Percentiles rank a stretch among this genome's conserved stretches.
Conservation (phyloP, 1,140 invertebrate genomes). For the Penaeus japonicus region DNA sequence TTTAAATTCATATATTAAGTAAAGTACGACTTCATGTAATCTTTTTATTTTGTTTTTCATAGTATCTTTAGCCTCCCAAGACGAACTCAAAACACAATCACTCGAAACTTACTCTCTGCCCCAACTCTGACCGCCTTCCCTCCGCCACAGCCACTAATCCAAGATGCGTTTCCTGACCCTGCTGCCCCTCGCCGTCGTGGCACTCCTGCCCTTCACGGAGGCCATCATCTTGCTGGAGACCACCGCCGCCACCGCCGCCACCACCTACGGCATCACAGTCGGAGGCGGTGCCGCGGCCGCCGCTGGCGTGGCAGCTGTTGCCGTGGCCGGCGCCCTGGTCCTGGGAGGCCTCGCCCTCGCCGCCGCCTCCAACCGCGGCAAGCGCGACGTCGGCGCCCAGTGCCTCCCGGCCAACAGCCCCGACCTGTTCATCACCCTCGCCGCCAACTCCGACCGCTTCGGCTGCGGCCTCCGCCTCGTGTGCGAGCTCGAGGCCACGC, state of each 20-base stretch:
- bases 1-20: too few relatives aligned
- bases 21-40: too few relatives aligned
- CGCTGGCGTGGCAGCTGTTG: neutral
- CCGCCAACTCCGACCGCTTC: constrained; percentile 56
- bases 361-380: constrained; percentile 15
- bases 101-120: too few relatives aligned
- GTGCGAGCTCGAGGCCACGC: constrained; percentile 60
- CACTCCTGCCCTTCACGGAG: neutral
- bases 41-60: too few relatives aligned
- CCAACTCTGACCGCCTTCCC: too few relatives aligned
- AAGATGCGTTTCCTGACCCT: too few relatives aligned
- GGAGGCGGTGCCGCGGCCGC: neutral
- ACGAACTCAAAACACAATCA: too few relatives aligned
- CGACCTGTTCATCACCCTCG: constrained; percentile 49
- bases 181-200: neutral
- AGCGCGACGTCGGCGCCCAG: constrained; percentile 33
- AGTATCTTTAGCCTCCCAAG: too few relatives aligned
- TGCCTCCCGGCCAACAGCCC: constrained; percentile 42
- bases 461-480: constrained; percentile 61
- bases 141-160: too few relatives aligned
- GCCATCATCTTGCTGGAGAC: neutral
- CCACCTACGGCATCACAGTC: neutral
- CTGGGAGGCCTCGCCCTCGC: neutral
- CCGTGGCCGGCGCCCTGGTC: neutral
- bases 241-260: neutral